Evolutionary conservation across 2,797 vertebrate genomes (phyloP), one percentile per base, ranked within the genome.

Genomic region (Gallinago solitaria): DNA sequence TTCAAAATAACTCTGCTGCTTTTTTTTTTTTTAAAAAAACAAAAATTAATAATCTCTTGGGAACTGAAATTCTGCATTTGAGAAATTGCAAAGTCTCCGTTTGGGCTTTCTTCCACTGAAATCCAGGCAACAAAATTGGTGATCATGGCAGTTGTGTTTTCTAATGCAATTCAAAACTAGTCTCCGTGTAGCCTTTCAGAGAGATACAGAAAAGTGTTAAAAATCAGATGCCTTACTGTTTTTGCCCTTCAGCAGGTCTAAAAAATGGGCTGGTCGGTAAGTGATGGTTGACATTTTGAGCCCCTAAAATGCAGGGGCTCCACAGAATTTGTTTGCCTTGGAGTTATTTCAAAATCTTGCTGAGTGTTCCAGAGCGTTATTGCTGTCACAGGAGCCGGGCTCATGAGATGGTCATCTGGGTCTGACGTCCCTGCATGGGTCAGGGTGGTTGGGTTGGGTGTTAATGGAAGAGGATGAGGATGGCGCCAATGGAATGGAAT

Each of bases 61-160:
- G 93, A 94, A n/a, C 51, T 73, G 47, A 96, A 96, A 96, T 96
- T 96, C 73, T 93, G 73, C 35, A 37, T 96, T 94, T 96, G 84
- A 92, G 86, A 93, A 96, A 86, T 90, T 69, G n/a, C 73, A 84
- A 88, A 91, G 76, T 39, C 61, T 93, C 61, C 57, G 73, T 90
- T 88, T 69, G 70, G 80, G 76, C 83, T 79, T 87, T 39, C 43
- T 87, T 88, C 76, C 73, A 83, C 77, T 60, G 85, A 47, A 45
- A 86, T 47, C 73, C 61, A 33, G 19, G 32, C 61, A 75, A 24
- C 12, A 47, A 61, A 61, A 57, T 39, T 0, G 1, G 27, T 37
- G 45, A 54, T 80, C 76, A 12, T 6, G 9, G 71, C 13, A 41
- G 27, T 65, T 90, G 19, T 50, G 9, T 91, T 85, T 81, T 76